These are phyloP conservation scores for Pogonocichla stellata DNA, from an alignment of 2,113 vertebrate genomes.

Conservation along the genomic window DNA sequence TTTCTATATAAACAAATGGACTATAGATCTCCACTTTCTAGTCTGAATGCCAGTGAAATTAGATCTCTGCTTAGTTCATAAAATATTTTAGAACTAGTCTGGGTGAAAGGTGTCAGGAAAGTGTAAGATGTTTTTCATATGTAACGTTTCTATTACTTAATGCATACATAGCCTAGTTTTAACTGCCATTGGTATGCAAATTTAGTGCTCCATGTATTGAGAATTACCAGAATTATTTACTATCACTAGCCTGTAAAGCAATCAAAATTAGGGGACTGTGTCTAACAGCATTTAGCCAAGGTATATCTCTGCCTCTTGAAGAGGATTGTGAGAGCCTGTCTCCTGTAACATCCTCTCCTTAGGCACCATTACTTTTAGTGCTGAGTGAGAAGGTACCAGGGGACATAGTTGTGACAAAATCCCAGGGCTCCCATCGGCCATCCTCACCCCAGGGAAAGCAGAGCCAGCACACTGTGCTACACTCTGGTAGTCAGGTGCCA, in stretches of 20 bases:
- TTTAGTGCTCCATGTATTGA: not conserved
- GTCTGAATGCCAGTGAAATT: not conserved
- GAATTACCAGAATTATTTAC: not conserved
- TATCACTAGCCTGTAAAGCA: not conserved
- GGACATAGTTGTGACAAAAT: not conserved
- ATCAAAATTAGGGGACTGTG: not conserved
- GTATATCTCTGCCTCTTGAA: not conserved
- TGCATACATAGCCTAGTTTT: not conserved
- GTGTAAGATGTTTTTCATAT: not conserved
- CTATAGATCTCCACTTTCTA: not conserved
- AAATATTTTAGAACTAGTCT: not conserved
- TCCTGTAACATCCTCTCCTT: not conserved
- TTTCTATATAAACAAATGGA: slow-evolving; percentile 10
- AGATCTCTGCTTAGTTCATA: not conserved
- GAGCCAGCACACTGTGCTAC: accelerated
- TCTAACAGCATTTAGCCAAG: not conserved
- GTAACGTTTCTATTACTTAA: not conserved
- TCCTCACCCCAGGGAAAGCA: not conserved
- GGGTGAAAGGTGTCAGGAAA: not conserved
- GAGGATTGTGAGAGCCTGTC: not conserved
- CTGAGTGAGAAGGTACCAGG: not conserved
- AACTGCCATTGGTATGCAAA: not conserved
- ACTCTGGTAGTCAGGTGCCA: not conserved
- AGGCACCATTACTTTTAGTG: not conserved
- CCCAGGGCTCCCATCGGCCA: not conserved